Conservation (phyloP, 2,888 invertebrate species). For the Lycocerus yunnanus region DNA sequence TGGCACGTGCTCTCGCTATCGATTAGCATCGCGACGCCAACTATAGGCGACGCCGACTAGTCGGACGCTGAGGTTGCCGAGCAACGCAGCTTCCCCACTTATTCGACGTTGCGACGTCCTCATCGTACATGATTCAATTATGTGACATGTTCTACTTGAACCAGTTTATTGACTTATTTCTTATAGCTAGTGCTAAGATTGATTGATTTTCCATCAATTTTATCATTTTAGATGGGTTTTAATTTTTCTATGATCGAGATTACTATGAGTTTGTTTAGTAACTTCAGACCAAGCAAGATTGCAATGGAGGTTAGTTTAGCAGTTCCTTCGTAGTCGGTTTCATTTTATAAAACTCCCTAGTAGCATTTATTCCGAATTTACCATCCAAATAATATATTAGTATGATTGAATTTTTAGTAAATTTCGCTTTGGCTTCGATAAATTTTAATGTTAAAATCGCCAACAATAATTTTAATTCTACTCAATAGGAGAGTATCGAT, state of each 20-base stretch:
- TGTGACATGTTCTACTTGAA: conserved; percentile 52
- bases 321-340: background rate
- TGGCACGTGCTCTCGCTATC: conserved; percentile 44
- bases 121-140: conserved; percentile 54
- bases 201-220: conserved; percentile 30
- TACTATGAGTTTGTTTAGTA: background rate
- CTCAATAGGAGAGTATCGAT: background rate
- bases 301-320: background rate
- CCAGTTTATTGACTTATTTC: conserved; percentile 53
- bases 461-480: background rate
- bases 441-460: background rate
- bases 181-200: conserved; percentile 34
- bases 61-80: conserved; percentile 51
- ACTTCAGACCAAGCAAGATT: background rate
- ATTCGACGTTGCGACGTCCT: conserved; percentile 39
- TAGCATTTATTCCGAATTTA: background rate
- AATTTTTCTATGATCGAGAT: background rate
- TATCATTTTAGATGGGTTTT: background rate
- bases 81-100: conserved; percentile 55
- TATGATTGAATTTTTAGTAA: background rate
- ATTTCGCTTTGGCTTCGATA: background rate
- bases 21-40: conserved; percentile 43
- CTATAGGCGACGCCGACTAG: conserved; percentile 48
- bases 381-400: background rate
- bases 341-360: background rate